These are phyloP conservation scores for Conchocele bisecta DNA, from an alignment of 2,888 invertebrate species.

Conservation along the genomic window DNA sequence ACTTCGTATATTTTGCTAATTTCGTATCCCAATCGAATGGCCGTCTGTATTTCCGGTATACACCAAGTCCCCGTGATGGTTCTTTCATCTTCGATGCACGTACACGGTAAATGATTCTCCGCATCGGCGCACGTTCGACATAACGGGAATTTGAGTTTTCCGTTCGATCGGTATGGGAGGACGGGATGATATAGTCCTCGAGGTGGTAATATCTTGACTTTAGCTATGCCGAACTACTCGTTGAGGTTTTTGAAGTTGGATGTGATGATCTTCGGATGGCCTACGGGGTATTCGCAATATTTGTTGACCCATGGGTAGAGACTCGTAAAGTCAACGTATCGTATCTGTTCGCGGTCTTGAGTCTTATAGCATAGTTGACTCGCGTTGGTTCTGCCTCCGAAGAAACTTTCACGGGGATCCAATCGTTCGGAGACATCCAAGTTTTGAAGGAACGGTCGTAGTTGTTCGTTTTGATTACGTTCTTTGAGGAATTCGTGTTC, in stretches of 20 bases:
- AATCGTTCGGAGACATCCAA: slow-evolving; percentile 43
- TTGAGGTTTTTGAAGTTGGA: slow-evolving; percentile 12
- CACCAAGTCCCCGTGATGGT: slow-evolving; percentile 76
- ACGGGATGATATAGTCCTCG: slow-evolving; percentile 72
- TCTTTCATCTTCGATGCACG: slow-evolving; percentile 71
- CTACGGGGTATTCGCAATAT: slow-evolving; percentile 57
- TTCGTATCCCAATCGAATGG: slow-evolving; percentile 73
- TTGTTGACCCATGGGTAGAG: slow-evolving; percentile 67
- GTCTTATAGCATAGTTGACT: slow-evolving; percentile 57
- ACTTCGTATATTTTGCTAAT: slow-evolving; percentile 74
- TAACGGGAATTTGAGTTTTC: slow-evolving; percentile 77
- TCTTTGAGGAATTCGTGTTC: slow-evolving; percentile 14
- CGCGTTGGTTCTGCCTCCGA: slow-evolving; percentile 66
- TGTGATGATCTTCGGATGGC: slow-evolving; percentile 51
- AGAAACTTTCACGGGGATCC: slow-evolving; percentile 66
- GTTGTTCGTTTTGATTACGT: background rate
- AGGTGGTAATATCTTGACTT: slow-evolving; percentile 55
- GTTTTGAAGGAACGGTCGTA: background rate
- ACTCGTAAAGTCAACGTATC: slow-evolving; percentile 60
- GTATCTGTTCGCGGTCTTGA: slow-evolving; percentile 43
- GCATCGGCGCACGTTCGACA: slow-evolving; percentile 69
- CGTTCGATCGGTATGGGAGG: slow-evolving; percentile 68
- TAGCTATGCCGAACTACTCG: slow-evolving; percentile 41
- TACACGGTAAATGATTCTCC: slow-evolving; percentile 65
- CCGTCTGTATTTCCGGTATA: slow-evolving; percentile 75